A percentile compares a stretch with the other conserved stretches of the same genome.
Evolutionary conservation across 2,888 invertebrate genomes (phyloP).

Genomic region (Scrobipalpa costella): DNA sequence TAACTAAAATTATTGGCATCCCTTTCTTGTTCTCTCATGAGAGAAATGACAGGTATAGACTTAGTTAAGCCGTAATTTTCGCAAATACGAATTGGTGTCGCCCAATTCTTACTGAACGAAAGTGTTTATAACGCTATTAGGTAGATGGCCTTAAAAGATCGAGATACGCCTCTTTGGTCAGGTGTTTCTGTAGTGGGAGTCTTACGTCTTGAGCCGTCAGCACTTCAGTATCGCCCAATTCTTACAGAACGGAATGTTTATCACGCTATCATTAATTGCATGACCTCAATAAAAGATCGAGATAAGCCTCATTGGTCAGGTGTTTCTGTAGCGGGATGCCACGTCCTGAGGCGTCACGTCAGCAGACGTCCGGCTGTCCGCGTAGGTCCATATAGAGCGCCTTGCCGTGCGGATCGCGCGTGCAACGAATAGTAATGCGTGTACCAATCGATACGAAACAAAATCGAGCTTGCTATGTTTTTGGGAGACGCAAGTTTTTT

Average conservation of each 20-base stretch:
- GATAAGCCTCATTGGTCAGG: neutral
- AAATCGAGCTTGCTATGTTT: conserved; percentile 57
- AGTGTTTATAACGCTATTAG: too few relatives aligned
- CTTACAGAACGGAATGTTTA: neutral
- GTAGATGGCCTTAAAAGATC: too few relatives aligned
- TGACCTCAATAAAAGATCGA: conserved; percentile 10
- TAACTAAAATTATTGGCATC: too few relatives aligned
- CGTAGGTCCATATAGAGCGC: conserved; percentile 62
- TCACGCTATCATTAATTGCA: neutral
- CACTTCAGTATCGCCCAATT: neutral
- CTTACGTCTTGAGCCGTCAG: neutral
- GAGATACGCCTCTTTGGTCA: too few relatives aligned
- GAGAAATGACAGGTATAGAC: too few relatives aligned
- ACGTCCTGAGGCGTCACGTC: conserved; percentile 49
- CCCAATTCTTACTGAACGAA: too few relatives aligned
- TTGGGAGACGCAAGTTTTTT: conserved; percentile 41
- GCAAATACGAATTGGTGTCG: too few relatives aligned
- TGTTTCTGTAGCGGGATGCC: conserved; percentile 44
- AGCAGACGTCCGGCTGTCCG: conserved; percentile 61
- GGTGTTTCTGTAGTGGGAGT: neutral
- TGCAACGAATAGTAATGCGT: conserved; percentile 51
- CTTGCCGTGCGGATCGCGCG: conserved; percentile 50
- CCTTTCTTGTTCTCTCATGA: too few relatives aligned
- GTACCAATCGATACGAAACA: conserved; percentile 55
- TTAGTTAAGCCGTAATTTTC: too few relatives aligned